Evolutionary conservation across 2,797 vertebrate species (phyloP), one percentile per base, ranked within the genome.

Genomic region (Sebastes nivosus): DNA sequence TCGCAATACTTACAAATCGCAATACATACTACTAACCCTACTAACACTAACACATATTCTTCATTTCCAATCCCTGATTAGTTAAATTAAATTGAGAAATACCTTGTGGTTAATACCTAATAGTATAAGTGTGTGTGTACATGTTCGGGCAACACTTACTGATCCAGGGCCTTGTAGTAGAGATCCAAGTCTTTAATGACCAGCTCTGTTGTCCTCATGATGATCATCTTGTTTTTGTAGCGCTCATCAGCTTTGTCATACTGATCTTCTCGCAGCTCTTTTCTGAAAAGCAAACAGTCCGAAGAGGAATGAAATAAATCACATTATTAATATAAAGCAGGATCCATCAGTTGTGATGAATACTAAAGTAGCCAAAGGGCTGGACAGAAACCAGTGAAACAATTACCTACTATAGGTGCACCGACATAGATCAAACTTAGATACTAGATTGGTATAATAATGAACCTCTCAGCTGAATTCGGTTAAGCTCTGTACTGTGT

Each of bases 131-230:
- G 10, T 61, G 65, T 20, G 29, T 75, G 10, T 20, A 25, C 32
- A 30, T 70, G 24, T 55, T 25, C 5, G 3, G 10, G 18, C 0
- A 55, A 52, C 54, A 97, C 98, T 97, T 89, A 99, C 98, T 99
- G 98, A 93, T 99, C 99, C 2, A 99, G 95, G 36, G 98, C 97
- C 88, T 99, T 99, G 93, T 99, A 99, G 92, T 99, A 99, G 84
- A 99, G 96, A 87, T 99, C 97, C 82, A 99, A 94, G 83, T 99
- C 99, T 87, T 97, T 99, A 89, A 97, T 99, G 6, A 96, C 98
- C 79, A 99, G 95, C 90, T 99, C 98, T 1, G 97, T 99, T 50
- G 98, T 99, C 82, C 98, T 97, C 97, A 98, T 98, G 20, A 95
- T 90, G 76, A 99, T 99, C 97, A 99, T 98, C 95, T 97, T 99